Conservation (phyloP, 2,888 invertebrate species). For the Lysandra coridon region DNA sequence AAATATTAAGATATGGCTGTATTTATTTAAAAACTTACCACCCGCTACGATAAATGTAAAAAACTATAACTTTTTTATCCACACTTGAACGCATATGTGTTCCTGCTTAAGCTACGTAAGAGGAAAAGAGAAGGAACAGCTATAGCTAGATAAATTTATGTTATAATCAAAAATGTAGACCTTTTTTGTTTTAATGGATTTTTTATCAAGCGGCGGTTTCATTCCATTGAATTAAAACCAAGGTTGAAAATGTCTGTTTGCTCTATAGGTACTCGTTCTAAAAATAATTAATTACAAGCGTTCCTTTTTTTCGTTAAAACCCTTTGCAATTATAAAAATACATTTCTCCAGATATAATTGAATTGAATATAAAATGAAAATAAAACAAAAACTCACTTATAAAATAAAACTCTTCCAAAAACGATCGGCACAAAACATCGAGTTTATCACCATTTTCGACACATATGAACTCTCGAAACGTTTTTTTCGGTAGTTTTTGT, state of each 20-base stretch:
- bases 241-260: not conserved
- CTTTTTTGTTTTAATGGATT: not conserved
- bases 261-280: not conserved
- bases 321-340: not conserved
- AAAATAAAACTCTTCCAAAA: conserved; percentile 8
- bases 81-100: not conserved
- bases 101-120: not conserved
- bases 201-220: not conserved
- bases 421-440: not conserved
- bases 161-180: not conserved
- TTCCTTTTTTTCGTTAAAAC: not conserved
- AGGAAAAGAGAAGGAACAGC: not conserved
- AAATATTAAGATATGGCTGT: not conserved
- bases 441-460: conserved; percentile 17
- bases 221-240: not conserved
- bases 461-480: not conserved
- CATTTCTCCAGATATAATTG: not conserved
- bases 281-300: not conserved
- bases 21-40: not conserved
- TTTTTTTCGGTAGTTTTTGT: conserved; percentile 29
- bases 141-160: not conserved
- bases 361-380: not conserved
- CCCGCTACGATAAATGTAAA: not conserved
- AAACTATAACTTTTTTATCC: not conserved
- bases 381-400: conserved; percentile 15